Conservation (phyloP, 2,888 invertebrate species). For the Nysson spinosus region DNA sequence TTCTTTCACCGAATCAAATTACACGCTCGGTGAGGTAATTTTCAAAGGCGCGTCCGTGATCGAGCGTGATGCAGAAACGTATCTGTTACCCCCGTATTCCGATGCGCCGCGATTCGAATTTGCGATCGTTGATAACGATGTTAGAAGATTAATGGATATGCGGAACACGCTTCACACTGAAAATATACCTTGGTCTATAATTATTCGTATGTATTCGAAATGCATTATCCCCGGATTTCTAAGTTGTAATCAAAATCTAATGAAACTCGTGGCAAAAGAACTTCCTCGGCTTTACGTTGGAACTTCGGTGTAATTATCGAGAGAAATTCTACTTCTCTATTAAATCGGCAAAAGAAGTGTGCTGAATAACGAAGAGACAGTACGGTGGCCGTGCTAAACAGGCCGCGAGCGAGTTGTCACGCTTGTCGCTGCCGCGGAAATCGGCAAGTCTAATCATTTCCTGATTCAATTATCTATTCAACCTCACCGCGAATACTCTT, state of each 20-base stretch:
- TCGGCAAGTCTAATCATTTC: conserved; percentile 47
- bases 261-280: too few species aligned
- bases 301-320: not conserved
- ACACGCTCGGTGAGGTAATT: conserved; percentile 59
- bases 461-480: conserved; percentile 50
- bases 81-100: conserved; percentile 49
- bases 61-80: conserved; percentile 50
- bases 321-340: conserved; percentile 3
- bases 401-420: conserved; percentile 38
- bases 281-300: not conserved
- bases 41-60: conserved; percentile 49
- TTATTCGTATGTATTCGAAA: too few species aligned
- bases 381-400: conserved; percentile 13
- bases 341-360: conserved; percentile 9
- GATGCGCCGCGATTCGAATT: conserved; percentile 48
- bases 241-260: too few species aligned
- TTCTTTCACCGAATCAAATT: conserved; percentile 46
- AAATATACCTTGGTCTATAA: too few species aligned
- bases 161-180: too few species aligned
- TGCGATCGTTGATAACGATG: conserved; percentile 50
- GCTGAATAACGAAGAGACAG: conserved; percentile 19
- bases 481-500: conserved; percentile 23
- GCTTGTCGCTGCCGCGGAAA: conserved; percentile 34
- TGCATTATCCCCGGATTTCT: too few species aligned
- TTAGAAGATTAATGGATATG: conserved; percentile 44